A percentile compares a stretch with the other conserved stretches of the same genome.
phyloP scores from a whole-genome alignment of 2,113 vertebrate genomes.

The Grammomys dolichurus region DNA sequence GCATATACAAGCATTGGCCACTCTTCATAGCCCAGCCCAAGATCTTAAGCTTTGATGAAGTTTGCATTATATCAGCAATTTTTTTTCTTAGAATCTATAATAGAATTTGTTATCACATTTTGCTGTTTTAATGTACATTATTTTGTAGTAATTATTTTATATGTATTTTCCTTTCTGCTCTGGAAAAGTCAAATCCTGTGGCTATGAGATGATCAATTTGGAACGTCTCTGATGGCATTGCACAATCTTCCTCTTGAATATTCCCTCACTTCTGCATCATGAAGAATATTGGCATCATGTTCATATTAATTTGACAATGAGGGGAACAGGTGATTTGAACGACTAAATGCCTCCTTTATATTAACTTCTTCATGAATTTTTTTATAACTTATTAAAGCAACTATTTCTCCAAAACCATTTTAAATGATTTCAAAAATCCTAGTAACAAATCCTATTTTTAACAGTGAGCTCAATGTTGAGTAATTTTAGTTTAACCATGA shows the following conservation, averaged over 20 bases:
- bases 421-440: neutral
- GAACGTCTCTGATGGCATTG: neutral
- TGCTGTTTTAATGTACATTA: neutral
- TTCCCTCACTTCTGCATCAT: neutral
- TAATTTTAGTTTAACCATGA: conserved; percentile 34
- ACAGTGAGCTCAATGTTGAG: neutral
- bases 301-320: conserved; percentile 54
- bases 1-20: neutral
- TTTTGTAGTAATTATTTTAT: conserved; percentile 18
- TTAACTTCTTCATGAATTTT: conserved; percentile 30
- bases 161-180: neutral
- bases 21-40: neutral
- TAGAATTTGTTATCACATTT: neutral
- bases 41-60: neutral
- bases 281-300: neutral
- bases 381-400: conserved; percentile 21
- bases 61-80: neutral
- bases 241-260: neutral
- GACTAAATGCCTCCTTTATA: neutral
- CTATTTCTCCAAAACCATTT: conserved; percentile 2
- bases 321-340: neutral
- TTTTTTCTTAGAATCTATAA: conserved; percentile 9
- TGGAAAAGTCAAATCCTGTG: neutral
- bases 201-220: neutral
- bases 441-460: neutral